Percentiles rank a stretch among this genome's conserved stretches.
Evolutionary conservation across 2,888 invertebrate genomes (phyloP).

Genomic region (Agonopterix subpropinquella): DNA sequence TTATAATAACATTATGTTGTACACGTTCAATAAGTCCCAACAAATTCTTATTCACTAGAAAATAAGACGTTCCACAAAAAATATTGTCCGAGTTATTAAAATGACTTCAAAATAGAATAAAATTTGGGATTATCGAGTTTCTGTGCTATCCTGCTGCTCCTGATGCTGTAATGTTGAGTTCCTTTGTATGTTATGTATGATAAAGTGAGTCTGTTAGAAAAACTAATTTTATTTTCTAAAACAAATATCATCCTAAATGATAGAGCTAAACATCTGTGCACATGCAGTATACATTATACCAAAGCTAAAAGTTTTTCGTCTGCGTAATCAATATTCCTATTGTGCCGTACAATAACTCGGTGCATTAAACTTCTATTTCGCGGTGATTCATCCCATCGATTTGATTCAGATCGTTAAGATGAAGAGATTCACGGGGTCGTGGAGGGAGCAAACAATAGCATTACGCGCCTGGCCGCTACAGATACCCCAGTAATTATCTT

Average conservation of each 20-base stretch:
- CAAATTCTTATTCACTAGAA: constrained; percentile 71
- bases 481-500: constrained; percentile 35
- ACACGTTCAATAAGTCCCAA: constrained; percentile 70
- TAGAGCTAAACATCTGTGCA: not conserved
- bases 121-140: constrained; percentile 31
- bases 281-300: too few species aligned
- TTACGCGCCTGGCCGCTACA: constrained; percentile 23
- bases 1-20: constrained; percentile 75
- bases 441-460: constrained; percentile 25
- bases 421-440: constrained; percentile 1
- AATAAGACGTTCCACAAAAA: constrained; percentile 66
- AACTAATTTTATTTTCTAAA: not conserved
- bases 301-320: too few species aligned
- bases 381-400: constrained; percentile 1
- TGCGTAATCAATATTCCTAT: not conserved
- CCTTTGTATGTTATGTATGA: constrained; percentile 44
- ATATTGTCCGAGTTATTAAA: constrained; percentile 56
- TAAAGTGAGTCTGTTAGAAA: constrained; percentile 11
- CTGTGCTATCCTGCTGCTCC: constrained; percentile 43
- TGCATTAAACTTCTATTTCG: not conserved
- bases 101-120: constrained; percentile 52
- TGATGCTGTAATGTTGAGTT: constrained; percentile 26
- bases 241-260: not conserved
- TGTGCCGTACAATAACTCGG: not conserved
- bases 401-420: constrained; percentile 12